Evolutionary conservation across 2,113 vertebrate genomes (phyloP), one percentile per base, ranked within the genome.

Genomic region (Plectropomus leopardus): DNA sequence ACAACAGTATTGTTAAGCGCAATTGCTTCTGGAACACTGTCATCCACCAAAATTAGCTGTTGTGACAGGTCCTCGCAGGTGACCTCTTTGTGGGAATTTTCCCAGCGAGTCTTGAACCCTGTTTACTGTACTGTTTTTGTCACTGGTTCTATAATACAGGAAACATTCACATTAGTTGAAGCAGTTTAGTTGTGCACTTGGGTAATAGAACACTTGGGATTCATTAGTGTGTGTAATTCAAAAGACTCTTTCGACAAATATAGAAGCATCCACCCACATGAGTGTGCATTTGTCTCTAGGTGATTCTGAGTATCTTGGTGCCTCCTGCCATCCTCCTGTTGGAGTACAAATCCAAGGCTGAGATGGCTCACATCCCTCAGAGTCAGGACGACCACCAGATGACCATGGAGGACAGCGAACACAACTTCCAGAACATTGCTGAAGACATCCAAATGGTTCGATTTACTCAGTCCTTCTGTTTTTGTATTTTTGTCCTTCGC

Each of bases 361-460:
- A 99, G 94, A 99, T 99, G 98, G 99, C 98, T 51, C 98, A 99
- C 80, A 99, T 99, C 88, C 98, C 98, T 73, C 98, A 99, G 87
- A 98, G 96, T 86, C 97, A 99, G 87, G 98, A 99, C 76, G 98
- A 98, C 44, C 98, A 99, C 92, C 98, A 99, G 82, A 99, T 99
- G 96, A 96, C 97, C 68, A 98, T 98, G 97, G 98, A 99, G 91
- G 98, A 99, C 86, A 99, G 98, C n/a, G 98, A 99, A 68, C 96
- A 97, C 94, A 98, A 97, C 93, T 97, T 98, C 86, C 97, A 98
- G 86, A 95, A 94, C 67, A 86, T 93, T 26, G 75, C 93, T 34
- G 98, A 99, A 76, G 97, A 99, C 76, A 99, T 99, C 79, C 97
- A 96, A 19, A 98, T 99, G 98, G 98, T 95, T 45, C n/a, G 86